Percentiles rank a stretch among this genome's conserved stretches.
Evolutionary conservation across 1,140 invertebrate species (phyloP).

Genomic region (Listronotus oregonensis): DNA sequence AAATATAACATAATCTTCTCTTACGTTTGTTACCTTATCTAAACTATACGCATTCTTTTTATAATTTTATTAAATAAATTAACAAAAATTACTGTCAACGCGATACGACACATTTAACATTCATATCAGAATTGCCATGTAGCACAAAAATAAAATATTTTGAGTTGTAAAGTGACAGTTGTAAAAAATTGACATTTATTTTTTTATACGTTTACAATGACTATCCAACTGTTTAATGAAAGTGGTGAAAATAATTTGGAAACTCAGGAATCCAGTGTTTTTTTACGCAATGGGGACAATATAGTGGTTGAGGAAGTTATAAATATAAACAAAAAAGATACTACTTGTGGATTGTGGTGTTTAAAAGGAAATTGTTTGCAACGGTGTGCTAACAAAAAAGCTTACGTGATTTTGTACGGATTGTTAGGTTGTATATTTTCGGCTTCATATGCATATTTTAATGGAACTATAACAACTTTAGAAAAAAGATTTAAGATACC

Average conservation of each 20-base stretch:
- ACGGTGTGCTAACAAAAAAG: constrained; percentile 75
- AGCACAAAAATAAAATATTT: too few species aligned
- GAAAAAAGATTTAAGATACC: constrained; percentile 83
- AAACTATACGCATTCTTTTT: too few species aligned
- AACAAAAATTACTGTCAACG: too few species aligned
- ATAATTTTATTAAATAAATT: too few species aligned
- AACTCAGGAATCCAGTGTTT: constrained; percentile 1
- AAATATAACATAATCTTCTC: too few species aligned
- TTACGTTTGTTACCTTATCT: too few species aligned
- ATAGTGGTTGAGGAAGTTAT: constrained; percentile 10
- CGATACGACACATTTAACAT: too few species aligned
- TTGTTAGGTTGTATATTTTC: constrained; percentile 73
- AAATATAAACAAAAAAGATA: constrained; percentile 57
- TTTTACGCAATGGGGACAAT: constrained; percentile 5
- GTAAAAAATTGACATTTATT: background rate
- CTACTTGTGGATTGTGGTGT: constrained; percentile 67
- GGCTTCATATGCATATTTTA: constrained; percentile 78
- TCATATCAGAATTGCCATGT: too few species aligned
- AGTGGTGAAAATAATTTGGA: background rate
- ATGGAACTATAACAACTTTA: constrained; percentile 77
- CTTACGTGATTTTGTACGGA: constrained; percentile 75
- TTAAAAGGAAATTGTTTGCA: constrained; percentile 64
- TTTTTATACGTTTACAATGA: background rate
- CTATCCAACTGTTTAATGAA: background rate
- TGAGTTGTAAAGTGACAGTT: too few species aligned